Evolutionary conservation across 2,888 invertebrate genomes (phyloP).

Genomic region (Sinhomidia bicolor): DNA sequence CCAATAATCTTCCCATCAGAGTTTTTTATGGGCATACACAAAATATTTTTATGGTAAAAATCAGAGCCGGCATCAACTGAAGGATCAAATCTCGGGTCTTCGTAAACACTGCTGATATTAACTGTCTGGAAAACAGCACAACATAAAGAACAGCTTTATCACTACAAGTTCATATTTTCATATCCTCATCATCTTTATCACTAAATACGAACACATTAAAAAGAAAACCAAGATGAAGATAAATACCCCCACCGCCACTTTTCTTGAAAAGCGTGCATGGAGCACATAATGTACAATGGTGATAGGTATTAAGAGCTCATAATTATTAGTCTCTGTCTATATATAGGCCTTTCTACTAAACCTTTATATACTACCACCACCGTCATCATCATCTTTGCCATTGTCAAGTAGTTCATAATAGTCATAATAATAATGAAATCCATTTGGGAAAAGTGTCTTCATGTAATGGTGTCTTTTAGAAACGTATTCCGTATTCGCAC

Average conservation of each 20-base stretch:
- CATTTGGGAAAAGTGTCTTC: slow-evolving; percentile 42
- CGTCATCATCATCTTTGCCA: slow-evolving; percentile 17
- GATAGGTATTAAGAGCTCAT: background rate
- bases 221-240: background rate
- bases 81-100: slow-evolving; percentile 93
- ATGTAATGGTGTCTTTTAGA: slow-evolving; percentile 11
- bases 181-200: background rate
- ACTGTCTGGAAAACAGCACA: slow-evolving; percentile 87
- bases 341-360: background rate
- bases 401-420: slow-evolving; percentile 17
- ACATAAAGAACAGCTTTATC: background rate
- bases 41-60: slow-evolving; percentile 93
- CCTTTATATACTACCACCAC: background rate
- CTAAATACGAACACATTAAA: background rate
- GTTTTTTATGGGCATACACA: slow-evolving; percentile 98
- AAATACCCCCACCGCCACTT: background rate
- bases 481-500: background rate
- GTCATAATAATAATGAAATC: slow-evolving; percentile 30
- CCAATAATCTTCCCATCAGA: slow-evolving; percentile 95
- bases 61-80: slow-evolving; percentile 91
- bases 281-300: background rate
- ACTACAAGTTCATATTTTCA: background rate
- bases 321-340: background rate
- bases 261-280: background rate
- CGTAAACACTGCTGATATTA: slow-evolving; percentile 94